These are phyloP conservation scores for Notamacropus eugenii DNA, from an alignment of 2,797 vertebrate species.

Conservation along the genomic window DNA sequence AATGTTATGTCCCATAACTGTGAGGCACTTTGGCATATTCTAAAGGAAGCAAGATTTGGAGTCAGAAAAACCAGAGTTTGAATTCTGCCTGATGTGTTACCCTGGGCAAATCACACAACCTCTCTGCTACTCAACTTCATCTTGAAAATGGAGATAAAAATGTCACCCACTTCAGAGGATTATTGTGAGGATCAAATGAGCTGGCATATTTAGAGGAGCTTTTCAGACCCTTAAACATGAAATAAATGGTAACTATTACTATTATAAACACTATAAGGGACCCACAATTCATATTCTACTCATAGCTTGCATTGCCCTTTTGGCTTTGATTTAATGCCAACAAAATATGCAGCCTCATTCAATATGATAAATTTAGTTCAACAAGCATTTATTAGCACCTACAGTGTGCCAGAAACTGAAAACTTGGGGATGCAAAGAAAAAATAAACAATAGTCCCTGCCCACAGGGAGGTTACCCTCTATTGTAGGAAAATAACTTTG, in stretches of 20 bases:
- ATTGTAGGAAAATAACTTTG: background rate
- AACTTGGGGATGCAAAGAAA: background rate
- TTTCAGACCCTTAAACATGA: background rate
- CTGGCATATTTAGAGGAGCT: background rate
- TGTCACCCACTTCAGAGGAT: background rate
- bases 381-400: background rate
- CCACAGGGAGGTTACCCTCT: no score
- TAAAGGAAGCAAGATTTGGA: background rate
- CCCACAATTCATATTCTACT: background rate
- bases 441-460: background rate
- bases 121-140: background rate
- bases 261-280: background rate
- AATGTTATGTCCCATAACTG: background rate
- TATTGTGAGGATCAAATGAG: background rate
- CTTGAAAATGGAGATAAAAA: background rate
- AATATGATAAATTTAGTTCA: background rate
- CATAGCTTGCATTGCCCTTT: background rate
- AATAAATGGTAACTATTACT: background rate
- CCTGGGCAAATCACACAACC: background rate
- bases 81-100: background rate
- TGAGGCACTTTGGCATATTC: background rate
- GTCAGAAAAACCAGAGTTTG: background rate
- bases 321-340: background rate
- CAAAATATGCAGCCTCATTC: background rate
- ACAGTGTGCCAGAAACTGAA: background rate